Conservation (phyloP, 2,797 vertebrate genomes). For the Myotis findleyi region DNA sequence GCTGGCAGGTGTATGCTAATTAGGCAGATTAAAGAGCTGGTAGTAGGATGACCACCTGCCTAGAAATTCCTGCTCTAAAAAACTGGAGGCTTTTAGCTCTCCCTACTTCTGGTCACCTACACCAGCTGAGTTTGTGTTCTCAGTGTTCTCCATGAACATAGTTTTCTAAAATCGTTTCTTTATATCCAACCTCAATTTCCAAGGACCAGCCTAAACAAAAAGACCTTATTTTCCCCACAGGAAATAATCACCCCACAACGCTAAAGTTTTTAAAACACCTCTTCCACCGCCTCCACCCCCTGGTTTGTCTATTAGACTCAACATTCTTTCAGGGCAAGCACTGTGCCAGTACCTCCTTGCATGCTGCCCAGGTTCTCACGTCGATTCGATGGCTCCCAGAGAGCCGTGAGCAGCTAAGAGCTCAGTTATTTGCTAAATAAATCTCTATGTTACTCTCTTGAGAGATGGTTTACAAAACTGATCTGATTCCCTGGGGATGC, state of each 20-base stretch:
- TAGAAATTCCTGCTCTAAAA: neutral
- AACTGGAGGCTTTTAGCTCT: neutral
- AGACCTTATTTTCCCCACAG: neutral
- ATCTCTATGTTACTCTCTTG: neutral
- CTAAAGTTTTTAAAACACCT: neutral
- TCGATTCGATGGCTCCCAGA: neutral
- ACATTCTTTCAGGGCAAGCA: neutral
- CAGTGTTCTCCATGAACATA: neutral
- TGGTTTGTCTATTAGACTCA: neutral
- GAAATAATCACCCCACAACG: neutral
- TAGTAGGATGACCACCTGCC: neutral
- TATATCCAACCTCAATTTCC: neutral
- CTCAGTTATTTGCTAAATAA: neutral
- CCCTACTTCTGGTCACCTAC: neutral
- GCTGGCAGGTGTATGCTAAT: neutral
- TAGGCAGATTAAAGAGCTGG: neutral
- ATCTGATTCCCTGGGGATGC: neutral
- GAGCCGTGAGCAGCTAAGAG: neutral
- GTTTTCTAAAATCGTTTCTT: neutral
- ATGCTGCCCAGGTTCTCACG: neutral
- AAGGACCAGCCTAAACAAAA: neutral
- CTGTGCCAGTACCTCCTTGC: neutral
- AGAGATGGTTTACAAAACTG: slow-evolving; percentile 33
- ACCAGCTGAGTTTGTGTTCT: neutral
- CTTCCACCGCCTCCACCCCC: no score